Evolutionary conservation across 2,797 vertebrate genomes (phyloP), one percentile per base, ranked within the genome.

Genomic region (Spea hammondii): DNA sequence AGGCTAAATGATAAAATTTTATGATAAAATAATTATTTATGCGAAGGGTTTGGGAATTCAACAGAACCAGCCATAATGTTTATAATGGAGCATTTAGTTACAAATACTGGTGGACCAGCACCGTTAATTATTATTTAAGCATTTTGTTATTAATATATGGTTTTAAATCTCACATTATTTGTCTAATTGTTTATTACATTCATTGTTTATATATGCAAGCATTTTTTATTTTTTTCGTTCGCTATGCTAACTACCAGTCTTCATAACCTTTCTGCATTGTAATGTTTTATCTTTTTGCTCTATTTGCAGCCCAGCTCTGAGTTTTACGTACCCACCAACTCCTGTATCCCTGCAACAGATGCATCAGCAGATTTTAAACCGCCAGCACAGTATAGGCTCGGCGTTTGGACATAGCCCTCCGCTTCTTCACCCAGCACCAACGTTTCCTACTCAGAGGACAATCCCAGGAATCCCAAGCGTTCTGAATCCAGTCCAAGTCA

Each of bases 341-440:
- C 96, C 96, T 0, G 95, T 99, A 84, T 95, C 97, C 53, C 89
- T 98, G 64, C 91, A 91, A 83, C 97, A 99, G 70, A 94, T 99
- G 93, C 97, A 98, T 89, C 97, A 96, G 79, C 96, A 98, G 87
- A 94, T 99, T 84, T 91, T 99, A 70, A 94, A 96, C 83, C 95
- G 96, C 6, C 96, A 98, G 47, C 95, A 96, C 69, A 94, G 94
- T 77, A 88, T 99, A 79, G 93, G 96, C 79, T 99, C 97, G 0
- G 95, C 97, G 60, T 99, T 99, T 47, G 96, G 97, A 88, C 97
- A 99, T 90, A 99, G 97, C 79, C 96, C 97, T 47, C 96, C 97
- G 0, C 95, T 99, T 86, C 94, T 98, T 86, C 97, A 98, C 88
- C 96, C 96, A 4, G 94, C 96, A 74, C 96, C 97, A 70, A 93